Conservation (phyloP, 2,797 vertebrate species). For the Xyrichtys novacula region DNA sequence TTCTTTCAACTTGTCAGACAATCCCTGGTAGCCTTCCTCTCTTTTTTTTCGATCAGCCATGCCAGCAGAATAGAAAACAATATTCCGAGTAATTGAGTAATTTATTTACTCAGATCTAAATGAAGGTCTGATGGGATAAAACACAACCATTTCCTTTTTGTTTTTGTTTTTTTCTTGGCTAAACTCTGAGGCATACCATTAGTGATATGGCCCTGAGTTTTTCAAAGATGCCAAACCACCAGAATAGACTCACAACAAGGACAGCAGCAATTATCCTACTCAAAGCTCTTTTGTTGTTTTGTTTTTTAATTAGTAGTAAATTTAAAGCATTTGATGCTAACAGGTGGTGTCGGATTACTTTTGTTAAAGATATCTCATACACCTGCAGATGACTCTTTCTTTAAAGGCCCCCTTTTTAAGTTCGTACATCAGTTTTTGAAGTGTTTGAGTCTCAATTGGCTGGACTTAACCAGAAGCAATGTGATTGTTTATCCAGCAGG, state of each 20-base stretch:
- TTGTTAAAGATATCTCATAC: neutral
- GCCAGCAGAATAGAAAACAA: neutral
- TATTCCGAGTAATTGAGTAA: neutral
- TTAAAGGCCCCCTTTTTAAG: too few species aligned
- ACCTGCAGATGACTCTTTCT: neutral
- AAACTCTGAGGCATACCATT: slow-evolving; percentile 17
- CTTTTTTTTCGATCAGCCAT: neutral
- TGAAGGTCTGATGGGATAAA: slow-evolving; percentile 7
- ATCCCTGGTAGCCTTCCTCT: neutral
- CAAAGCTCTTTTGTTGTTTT: too few species aligned
- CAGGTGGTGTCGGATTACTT: slow-evolving; percentile 18
- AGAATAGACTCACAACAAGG: neutral
- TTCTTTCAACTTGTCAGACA: neutral
- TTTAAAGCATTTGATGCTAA: slow-evolving; percentile 7
- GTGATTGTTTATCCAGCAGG: slow-evolving; percentile 25
- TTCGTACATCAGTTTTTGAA: too few species aligned
- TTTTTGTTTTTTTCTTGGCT: too few species aligned
- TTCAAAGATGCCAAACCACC: too few species aligned
- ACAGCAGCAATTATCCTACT: neutral
- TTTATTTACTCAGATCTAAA: neutral
- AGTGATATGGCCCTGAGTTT: slow-evolving; percentile 25
- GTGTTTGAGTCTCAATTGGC: neutral
- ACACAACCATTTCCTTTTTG: too few species aligned
- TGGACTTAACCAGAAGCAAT: slow-evolving; percentile 8
- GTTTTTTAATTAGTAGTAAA: slow-evolving; percentile 1